Evolutionary conservation across 2,113 vertebrate species (phyloP), one percentile per base, ranked within the genome.

Genomic region (Myotis davidii): DNA sequence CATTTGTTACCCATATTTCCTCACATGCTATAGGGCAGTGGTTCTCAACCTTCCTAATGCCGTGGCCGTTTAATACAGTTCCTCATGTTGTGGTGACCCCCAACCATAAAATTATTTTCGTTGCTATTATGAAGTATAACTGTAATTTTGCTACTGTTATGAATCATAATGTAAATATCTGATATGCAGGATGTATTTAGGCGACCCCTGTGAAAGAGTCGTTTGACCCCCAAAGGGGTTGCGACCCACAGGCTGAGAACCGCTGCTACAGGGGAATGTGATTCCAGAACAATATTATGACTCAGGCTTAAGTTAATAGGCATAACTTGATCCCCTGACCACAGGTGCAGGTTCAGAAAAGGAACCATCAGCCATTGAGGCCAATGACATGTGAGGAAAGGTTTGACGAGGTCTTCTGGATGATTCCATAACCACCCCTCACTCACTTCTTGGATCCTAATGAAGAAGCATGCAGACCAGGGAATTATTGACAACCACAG

Each of bases 251-350:
- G 7, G 42, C 6, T 42, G 42, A 42, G 42, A 42, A 42, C 42
- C 42, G 42, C 42, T 2, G 29, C 52, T 88, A 50, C 16, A 64
- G n/a, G 67, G 18, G 42, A 79, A 81, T 11, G 52, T n/a, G 34
- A 93, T 32, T 90, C 91, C 76, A 72, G 65, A 95, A 81, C 42
- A 87, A 37, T 73, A 52, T 86, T 37, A 27, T 20, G n/a, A 77
- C 27, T 42, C 13, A n/a, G 64, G 37, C 20, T 83, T 32, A 59
- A 72, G 32, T 77, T 54, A 74, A 78, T 78, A 5, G 5, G 16
- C 32, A 65, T 72, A 59, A 88, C 27, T 82, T 72, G 52, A 64
- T 76, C 10, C 25, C 52, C 64, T 61, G 12, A 79, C 42, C 50
- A 21, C 39, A 59, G 64, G 10, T 77, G 73, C 61, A 54, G n/a